Percentiles rank a stretch among this genome's conserved stretches.
Evolutionary conservation across 1,140 invertebrate species (phyloP).

Genomic region (Trichogramma pretiosum): DNA sequence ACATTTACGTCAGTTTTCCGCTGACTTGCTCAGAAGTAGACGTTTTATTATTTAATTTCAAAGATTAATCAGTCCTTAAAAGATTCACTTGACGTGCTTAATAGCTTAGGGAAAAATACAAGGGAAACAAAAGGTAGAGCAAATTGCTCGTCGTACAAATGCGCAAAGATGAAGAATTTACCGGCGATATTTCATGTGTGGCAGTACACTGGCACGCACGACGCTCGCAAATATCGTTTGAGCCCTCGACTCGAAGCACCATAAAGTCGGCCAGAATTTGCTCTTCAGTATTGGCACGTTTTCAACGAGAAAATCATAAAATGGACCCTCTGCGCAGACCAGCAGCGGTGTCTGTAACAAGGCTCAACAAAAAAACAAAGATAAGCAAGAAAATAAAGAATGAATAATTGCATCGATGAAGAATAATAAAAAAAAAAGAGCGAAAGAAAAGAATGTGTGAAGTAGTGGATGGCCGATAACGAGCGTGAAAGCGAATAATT

Average conservation of each 20-base stretch:
- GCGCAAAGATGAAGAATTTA: no score
- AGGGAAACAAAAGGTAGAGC: neutral
- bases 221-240: slow-evolving; percentile 69
- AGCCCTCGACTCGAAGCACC: slow-evolving; percentile 72
- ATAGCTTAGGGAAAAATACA: no score
- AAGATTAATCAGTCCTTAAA: no score
- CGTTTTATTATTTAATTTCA: no score
- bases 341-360: slow-evolving; percentile 48
- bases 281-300: slow-evolving; percentile 62
- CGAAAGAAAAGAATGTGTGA: no score
- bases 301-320: slow-evolving; percentile 55
- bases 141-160: neutral
- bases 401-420: neutral
- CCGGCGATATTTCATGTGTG: slow-evolving; percentile 51
- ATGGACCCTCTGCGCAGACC: slow-evolving; percentile 50
- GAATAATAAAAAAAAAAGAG: no score
- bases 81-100: no score
- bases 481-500: no score
- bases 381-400: slow-evolving; percentile 26
- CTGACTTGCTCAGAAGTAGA: no score
- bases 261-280: slow-evolving; percentile 74
- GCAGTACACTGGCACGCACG: slow-evolving; percentile 49
- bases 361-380: no score
- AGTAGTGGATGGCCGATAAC: no score
- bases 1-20: no score